Percentiles rank a stretch among this genome's conserved stretches.
Conservation (phyloP, 1,140 invertebrate species). For the Augochlora pura region DNA sequence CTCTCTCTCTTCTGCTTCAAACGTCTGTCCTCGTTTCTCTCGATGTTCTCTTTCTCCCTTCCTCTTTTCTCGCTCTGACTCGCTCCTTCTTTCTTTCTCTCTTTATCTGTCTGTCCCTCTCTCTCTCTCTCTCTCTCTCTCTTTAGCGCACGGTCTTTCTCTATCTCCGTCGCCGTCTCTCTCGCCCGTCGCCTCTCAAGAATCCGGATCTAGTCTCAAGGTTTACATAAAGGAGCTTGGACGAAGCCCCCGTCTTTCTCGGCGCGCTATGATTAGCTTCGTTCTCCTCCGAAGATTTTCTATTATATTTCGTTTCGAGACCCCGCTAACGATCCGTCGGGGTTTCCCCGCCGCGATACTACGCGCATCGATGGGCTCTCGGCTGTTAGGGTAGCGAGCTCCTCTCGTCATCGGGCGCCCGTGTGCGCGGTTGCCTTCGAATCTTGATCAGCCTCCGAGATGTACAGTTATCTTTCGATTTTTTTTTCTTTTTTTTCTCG, state of each 20-base stretch:
- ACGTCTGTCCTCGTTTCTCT: slow-evolving; percentile 14
- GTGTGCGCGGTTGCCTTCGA: no score
- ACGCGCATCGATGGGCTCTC: neutral
- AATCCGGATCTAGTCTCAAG: slow-evolving; percentile 79
- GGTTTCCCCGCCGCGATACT: slow-evolving; percentile 13
- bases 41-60: neutral
- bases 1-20: slow-evolving; percentile 15
- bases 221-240: slow-evolving; percentile 76
- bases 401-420: neutral
- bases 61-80: no score
- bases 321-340: slow-evolving; percentile 32
- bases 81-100: neutral
- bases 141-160: no score
- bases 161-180: slow-evolving; percentile 9
- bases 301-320: slow-evolving; percentile 44
- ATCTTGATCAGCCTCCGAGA: no score
- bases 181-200: slow-evolving; percentile 61
- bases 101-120: neutral
- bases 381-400: neutral
- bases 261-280: slow-evolving; percentile 51
- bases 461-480: no score
- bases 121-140: neutral
- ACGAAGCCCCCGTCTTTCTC: slow-evolving; percentile 56
- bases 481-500: no score
- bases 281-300: slow-evolving; percentile 55